These are phyloP conservation scores for Rhopalosiphum nymphaeae DNA, from an alignment of 2,888 invertebrate species.

Conservation along the genomic window DNA sequence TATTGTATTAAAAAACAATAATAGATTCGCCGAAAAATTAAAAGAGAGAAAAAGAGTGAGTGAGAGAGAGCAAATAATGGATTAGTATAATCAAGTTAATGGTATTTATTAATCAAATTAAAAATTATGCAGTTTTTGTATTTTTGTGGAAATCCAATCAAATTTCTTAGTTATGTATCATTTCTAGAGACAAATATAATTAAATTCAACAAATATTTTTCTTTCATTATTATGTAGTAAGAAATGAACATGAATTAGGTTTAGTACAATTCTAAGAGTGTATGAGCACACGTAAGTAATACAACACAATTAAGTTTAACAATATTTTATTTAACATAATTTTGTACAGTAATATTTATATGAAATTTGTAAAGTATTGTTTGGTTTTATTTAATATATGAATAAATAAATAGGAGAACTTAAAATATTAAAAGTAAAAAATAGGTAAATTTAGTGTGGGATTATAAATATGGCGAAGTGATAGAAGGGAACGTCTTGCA, in stretches of 20 bases:
- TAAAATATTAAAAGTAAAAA: background rate
- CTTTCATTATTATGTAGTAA: background rate
- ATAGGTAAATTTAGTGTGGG: background rate
- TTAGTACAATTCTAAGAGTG: conserved; percentile 22
- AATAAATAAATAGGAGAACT: background rate
- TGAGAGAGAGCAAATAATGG: background rate
- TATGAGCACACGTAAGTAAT: conserved; percentile 1
- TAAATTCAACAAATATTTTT: background rate
- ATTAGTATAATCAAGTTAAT: conserved; percentile 35
- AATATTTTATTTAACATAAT: background rate
- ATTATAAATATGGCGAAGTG: background rate
- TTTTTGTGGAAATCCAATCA: background rate
- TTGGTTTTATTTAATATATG: background rate
- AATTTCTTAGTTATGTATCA: background rate
- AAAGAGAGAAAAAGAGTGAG: background rate
- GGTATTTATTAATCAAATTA: conserved; percentile 23
- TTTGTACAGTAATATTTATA: background rate
- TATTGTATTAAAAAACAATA: background rate
- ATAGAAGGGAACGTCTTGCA: background rate
- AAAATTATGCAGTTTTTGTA: background rate
- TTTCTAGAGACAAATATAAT: conserved; percentile 27
- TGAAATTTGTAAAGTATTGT: background rate
- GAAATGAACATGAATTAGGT: background rate
- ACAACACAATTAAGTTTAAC: background rate
- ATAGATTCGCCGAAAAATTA: background rate